Evolutionary conservation across 2,113 vertebrate species (phyloP).

Genomic region (Sinocyclocheilus maitianheensis): DNA sequence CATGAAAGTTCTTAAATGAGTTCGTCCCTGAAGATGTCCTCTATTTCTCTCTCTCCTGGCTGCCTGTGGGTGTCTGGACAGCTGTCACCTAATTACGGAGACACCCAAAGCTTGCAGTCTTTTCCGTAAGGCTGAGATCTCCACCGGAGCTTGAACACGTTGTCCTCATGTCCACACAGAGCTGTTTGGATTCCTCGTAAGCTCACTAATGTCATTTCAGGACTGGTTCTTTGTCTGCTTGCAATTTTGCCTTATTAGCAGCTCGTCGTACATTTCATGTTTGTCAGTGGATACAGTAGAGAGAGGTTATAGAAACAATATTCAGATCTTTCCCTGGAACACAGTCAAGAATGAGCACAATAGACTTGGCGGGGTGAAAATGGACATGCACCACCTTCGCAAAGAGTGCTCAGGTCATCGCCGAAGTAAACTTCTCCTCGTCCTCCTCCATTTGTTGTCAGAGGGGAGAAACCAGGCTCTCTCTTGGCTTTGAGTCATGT

Average conservation of each 20-base stretch:
- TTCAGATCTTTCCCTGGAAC: constrained; percentile 18
- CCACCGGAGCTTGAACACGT: constrained; percentile 39
- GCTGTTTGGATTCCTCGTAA: background rate
- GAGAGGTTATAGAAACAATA: constrained; percentile 16
- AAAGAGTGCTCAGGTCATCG: background rate
- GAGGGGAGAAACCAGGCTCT: constrained; percentile 7
- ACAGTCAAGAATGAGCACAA: background rate
- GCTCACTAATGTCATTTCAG: constrained; percentile 30
- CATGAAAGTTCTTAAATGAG: constrained; percentile 30
- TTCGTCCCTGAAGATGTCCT: constrained; percentile 34
- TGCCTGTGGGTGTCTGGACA: constrained; percentile 58
- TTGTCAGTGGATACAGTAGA: constrained; percentile 6
- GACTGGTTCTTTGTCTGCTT: background rate
- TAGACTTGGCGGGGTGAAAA: background rate
- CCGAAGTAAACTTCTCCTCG: constrained; percentile 17
- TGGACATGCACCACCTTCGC: constrained; percentile 17
- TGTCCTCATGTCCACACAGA: constrained; percentile 4
- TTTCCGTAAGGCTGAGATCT: constrained; percentile 37
- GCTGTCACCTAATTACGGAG: constrained; percentile 63
- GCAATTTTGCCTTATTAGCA: constrained; percentile 27
- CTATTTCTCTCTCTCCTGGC: constrained; percentile 33
- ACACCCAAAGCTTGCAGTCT: constrained; percentile 48
- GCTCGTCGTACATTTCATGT: constrained; percentile 10
- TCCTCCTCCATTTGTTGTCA: constrained; percentile 8
- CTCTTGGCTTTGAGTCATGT: constrained; percentile 29